Conservation (phyloP, 1,140 invertebrate genomes). For the Tigriopus japonicus region DNA sequence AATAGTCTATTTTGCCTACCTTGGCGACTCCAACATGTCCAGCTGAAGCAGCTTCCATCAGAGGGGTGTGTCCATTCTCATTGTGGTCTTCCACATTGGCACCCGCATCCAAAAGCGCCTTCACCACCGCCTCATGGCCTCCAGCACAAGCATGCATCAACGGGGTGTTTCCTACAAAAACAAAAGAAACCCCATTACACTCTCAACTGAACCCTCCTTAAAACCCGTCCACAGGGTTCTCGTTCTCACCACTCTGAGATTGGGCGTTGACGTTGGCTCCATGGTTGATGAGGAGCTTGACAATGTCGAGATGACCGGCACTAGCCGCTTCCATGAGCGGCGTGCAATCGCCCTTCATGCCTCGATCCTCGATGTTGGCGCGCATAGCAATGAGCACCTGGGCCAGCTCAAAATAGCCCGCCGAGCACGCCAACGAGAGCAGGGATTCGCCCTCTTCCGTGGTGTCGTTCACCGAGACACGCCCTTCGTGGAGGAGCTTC, state of each 20-base stretch:
- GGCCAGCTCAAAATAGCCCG: constrained; percentile 79
- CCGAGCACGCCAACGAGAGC: constrained; percentile 73
- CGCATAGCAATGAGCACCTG: constrained; percentile 88
- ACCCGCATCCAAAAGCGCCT: constrained; percentile 63
- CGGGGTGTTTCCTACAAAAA: constrained; percentile 63
- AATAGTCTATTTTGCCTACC: constrained; percentile 26
- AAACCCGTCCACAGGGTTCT: too few species aligned
- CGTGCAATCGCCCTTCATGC: constrained; percentile 85
- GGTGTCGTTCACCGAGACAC: constrained; percentile 63
- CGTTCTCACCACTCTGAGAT: constrained; percentile 11
- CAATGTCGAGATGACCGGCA: constrained; percentile 84
- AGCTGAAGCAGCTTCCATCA: constrained; percentile 95
- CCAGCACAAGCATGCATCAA: constrained; percentile 95
- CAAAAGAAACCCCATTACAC: too few species aligned
- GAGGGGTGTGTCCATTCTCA: constrained; percentile 93
- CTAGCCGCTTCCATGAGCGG: constrained; percentile 91
- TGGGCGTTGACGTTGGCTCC: constrained; percentile 90
- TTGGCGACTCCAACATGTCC: constrained; percentile 87
- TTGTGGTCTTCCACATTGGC: constrained; percentile 96
- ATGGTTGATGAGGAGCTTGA: constrained; percentile 69
- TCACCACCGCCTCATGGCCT: constrained; percentile 60
- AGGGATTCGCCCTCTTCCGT: constrained; percentile 82
- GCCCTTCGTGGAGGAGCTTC: constrained; percentile 61
- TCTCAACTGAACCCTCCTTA: too few species aligned
- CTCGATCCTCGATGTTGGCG: constrained; percentile 88